Evolutionary conservation across 2,888 invertebrate genomes (phyloP), one percentile per base, ranked within the genome.

Genomic region (Netelia virgata): DNA sequence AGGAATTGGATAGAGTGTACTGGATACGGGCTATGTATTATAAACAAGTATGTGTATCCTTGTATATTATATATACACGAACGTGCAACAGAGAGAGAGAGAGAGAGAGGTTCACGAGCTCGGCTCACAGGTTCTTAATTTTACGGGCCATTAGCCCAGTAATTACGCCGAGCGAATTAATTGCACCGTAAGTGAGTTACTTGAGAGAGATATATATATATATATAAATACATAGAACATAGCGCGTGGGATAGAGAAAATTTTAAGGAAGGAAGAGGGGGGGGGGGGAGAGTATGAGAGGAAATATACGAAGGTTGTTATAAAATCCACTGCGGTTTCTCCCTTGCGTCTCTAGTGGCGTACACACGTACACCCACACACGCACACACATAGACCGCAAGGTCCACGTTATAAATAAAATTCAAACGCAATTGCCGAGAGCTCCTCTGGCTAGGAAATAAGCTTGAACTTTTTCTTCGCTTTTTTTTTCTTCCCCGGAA

Each of bases 161-260:
- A 91, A 91, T 91, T 91, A 90, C 89, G 63, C 89, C 88, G 88
- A 86, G 88, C 87, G 89, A 91, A 91, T 91, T 91, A 91, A 91
- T 91, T 90, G 90, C 90, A 84, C 87, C 89, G 89, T 90, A 90
- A 91, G 91, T 91, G 90, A 91, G 91, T 91, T 91, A 91, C 90
- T 89, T 88, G 86, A 47, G 43, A n/a, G 28, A 28, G 28, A 20
- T 61, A n/a, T 50, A 53, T 1, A 23, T 23, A 16, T 41, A 43
- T n/a, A 10, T 41, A 3, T 36, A 10, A 57, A 53, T 77, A 36
- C 23, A 53, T 53, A 69, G 41, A 23, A 70, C 16, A 20, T 36
- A 59, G 69, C 74, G 59, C 47, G 47, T 18, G 14, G 43, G 18
- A 55, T 59, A 53, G 57, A 70, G 59, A 63, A 59, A 59, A 82